phyloP scores from a whole-genome alignment of 2,888 invertebrate genomes.

The Serripes groenlandicus region DNA sequence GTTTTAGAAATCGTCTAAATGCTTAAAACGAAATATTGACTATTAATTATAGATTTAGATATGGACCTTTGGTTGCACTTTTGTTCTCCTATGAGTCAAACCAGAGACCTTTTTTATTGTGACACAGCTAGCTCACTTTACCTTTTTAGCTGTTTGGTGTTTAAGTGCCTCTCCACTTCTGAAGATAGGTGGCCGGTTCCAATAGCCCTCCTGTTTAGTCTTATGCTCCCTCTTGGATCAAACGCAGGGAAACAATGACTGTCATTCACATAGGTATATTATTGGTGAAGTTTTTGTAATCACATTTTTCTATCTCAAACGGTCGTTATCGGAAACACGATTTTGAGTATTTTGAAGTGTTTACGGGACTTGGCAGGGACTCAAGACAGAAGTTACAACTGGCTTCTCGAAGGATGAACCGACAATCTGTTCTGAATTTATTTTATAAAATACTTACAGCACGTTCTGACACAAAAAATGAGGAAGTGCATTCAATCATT shows the following conservation, averaged over 20 bases:
- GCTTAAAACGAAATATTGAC: too few relatives aligned
- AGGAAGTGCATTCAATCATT: background rate
- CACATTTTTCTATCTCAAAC: constrained; percentile 27
- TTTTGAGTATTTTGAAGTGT: constrained; percentile 30
- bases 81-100: too few relatives aligned
- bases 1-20: too few relatives aligned
- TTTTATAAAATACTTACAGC: constrained; percentile 27
- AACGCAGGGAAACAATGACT: constrained; percentile 23
- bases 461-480: constrained; percentile 1
- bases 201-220: constrained; percentile 20
- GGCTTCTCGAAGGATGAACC: constrained; percentile 13
- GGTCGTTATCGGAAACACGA: constrained; percentile 18
- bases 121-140: too few relatives aligned
- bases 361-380: constrained; percentile 8
- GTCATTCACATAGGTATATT: constrained; percentile 26
- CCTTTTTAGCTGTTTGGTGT: too few relatives aligned
- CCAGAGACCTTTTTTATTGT: too few relatives aligned
- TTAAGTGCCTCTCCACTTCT: constrained; percentile 10
- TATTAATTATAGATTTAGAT: too few relatives aligned
- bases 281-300: constrained; percentile 23
- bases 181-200: background rate
- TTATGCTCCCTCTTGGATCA: constrained; percentile 8
- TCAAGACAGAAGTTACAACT: constrained; percentile 14
- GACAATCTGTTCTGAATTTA: constrained; percentile 24
- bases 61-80: too few relatives aligned